Evolutionary conservation across 2,888 invertebrate species (phyloP), one percentile per base, ranked within the genome.

Genomic region (Phortica magna): DNA sequence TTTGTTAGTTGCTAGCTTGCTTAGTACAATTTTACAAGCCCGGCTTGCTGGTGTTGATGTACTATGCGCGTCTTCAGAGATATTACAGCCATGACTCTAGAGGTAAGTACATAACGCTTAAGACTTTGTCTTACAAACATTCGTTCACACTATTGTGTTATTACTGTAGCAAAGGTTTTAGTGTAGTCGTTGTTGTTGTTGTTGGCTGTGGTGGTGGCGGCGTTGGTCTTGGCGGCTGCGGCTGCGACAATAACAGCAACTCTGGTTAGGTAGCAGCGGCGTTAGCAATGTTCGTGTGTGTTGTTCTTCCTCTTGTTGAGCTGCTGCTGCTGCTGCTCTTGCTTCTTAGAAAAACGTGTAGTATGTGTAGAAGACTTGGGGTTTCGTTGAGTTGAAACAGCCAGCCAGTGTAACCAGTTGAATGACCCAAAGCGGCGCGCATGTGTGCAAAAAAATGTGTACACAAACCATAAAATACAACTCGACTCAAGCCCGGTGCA

Each of bases 341-440:
- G 80, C 68, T 75, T 79, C 76, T 61, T 10, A 61, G 61, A 61
- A 61, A 61, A 22, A 22, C 14, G 48, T 48, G 48, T 48, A 48
- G 48, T 48, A 12, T 48, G 48, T 48, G 14, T 48, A 7, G 48
- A 9, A 48, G 48, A 48, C 48, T 48, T 48, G 48, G 14, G 2
- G 48, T 14, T 48, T 31, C 7, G 59, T 22, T 61, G 22, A 19
- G 19, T 22, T 61, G 3, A 61, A 31, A 22, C 31, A 64, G 22
- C 31, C 39, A 39, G 64, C 64, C 59, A 59, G 39, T 55, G 79
- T 78, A 80, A 73, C 71, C 83, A 85, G 89, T 90, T 90, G 89
- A 90, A 90, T 89, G 91, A 90, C 88, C 90, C 84, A 82, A 68
- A 68, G 43, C 19, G 79, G 77, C 85, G 88, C 88, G 85, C 85